A percentile compares a stretch with the other conserved stretches of the same genome.
Conservation (phyloP, 2,888 invertebrate species). For the Lycocerus yunnanus region DNA sequence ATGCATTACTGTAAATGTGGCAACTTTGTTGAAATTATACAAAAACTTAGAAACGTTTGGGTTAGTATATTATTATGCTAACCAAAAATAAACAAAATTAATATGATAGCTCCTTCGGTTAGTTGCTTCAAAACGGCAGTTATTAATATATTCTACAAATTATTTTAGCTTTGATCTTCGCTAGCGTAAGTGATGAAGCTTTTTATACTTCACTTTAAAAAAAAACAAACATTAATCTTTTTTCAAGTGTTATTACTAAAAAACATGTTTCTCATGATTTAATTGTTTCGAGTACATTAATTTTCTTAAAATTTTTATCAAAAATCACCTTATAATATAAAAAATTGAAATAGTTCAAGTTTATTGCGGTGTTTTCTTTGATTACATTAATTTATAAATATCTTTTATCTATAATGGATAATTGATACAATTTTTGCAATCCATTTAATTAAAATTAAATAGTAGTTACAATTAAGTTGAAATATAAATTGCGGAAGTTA, state of each 20-base stretch:
- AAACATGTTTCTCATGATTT: not conserved
- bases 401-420: not conserved
- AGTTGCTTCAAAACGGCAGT: not conserved
- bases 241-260: not conserved
- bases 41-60: not conserved
- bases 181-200: not conserved
- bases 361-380: not conserved
- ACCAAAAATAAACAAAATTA: not conserved
- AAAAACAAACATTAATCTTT: not conserved
- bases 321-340: not conserved
- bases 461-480: too few relatives aligned
- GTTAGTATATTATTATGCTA: not conserved
- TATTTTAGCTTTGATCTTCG: not conserved
- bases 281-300: not conserved
- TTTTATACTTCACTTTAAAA: not conserved
- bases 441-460: too few relatives aligned
- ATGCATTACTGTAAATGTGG: too few relatives aligned
- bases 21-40: too few relatives aligned
- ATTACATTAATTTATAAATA: not conserved
- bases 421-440: too few relatives aligned
- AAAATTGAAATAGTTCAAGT: too few relatives aligned
- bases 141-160: not conserved
- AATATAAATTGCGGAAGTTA: not conserved
- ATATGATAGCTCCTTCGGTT: not conserved
- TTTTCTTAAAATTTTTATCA: not conserved